Evolutionary conservation across 1,140 invertebrate species (phyloP), one percentile per base, ranked within the genome.

Genomic region (Homalodisca vitripennis): DNA sequence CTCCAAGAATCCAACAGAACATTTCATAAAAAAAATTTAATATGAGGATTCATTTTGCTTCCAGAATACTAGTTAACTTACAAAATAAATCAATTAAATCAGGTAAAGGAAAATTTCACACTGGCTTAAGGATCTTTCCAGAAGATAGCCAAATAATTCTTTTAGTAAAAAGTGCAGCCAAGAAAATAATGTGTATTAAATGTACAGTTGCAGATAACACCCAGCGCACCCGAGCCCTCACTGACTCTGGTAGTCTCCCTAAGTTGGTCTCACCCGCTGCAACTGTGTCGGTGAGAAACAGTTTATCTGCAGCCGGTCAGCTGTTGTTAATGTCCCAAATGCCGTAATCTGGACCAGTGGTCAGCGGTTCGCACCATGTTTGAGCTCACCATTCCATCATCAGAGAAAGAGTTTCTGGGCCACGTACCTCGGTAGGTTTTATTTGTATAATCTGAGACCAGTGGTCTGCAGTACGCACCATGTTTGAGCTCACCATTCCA

Each of bases 391-490:
- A 24, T 46, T 13, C 22, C 34, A 1, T 22, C 32, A 47, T 3
- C 29, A 20, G 63, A 66, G 26, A 66, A 66, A 26, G 63, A 47
- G 20, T 66, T n/a, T 66, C 41, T 66, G 63, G 63, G 32, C 32
- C 41, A 46, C 32, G 14, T 66, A 66, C 26, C 46, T 66, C 27
- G 30, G n/a, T n/a, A n/a, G n/a, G n/a, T n/a, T n/a, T n/a, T n/a
- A n/a, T n/a, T n/a, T n/a, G n/a, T n/a, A n/a, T n/a, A n/a, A n/a
- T n/a, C n/a, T n/a, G n/a, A n/a, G 34, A 66, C n/a, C 32, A 46
- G 32, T 66, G 63, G 63, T 1, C 31, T n/a, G 31, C 63, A 6
- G 22, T 66, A 32, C 27, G 26, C 27, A 24, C 26, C 22, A 27
- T 66, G 63, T 46, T 66, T 27, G 63, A 66, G 17, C 32, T 66